Evolutionary conservation across 2,888 invertebrate species (phyloP).

Genomic region (Acleris emargana): DNA sequence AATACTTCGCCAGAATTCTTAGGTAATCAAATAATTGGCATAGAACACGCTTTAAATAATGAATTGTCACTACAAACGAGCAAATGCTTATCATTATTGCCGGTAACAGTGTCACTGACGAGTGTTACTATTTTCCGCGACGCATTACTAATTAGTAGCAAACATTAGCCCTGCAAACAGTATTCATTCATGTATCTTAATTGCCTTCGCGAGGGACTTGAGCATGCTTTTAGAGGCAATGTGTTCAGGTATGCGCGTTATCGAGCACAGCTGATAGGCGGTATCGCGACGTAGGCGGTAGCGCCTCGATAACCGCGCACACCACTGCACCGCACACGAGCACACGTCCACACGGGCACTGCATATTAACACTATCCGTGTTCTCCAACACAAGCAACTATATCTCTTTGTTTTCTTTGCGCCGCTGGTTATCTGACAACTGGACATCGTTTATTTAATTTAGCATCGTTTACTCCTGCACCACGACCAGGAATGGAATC

Average conservation of each 20-base stretch:
- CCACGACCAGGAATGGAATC: conserved; percentile 35
- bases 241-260: conserved; percentile 66
- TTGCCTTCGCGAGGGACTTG: conserved; percentile 27
- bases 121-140: conserved; percentile 26
- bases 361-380: conserved; percentile 36
- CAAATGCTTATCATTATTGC: conserved; percentile 10
- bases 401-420: conserved; percentile 74
- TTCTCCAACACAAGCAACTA: conserved; percentile 54
- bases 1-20: too few species aligned
- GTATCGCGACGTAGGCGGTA: conserved; percentile 67
- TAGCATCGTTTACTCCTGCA: conserved; percentile 47
- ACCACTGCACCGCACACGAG: conserved; percentile 34
- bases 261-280: conserved; percentile 66
- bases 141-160: conserved; percentile 33
- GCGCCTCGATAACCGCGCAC: conserved; percentile 51
- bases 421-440: conserved; percentile 62
- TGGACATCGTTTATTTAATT: conserved; percentile 62
- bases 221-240: conserved; percentile 44
- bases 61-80: conserved; percentile 7
- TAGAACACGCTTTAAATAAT: background rate
- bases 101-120: conserved; percentile 1
- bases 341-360: conserved; percentile 8
- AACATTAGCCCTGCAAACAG: conserved; percentile 39
- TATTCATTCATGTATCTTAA: conserved; percentile 58
- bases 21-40: background rate